Conservation (phyloP, 92 coral and sea anemone species). For the Heliopora coerulea region DNA sequence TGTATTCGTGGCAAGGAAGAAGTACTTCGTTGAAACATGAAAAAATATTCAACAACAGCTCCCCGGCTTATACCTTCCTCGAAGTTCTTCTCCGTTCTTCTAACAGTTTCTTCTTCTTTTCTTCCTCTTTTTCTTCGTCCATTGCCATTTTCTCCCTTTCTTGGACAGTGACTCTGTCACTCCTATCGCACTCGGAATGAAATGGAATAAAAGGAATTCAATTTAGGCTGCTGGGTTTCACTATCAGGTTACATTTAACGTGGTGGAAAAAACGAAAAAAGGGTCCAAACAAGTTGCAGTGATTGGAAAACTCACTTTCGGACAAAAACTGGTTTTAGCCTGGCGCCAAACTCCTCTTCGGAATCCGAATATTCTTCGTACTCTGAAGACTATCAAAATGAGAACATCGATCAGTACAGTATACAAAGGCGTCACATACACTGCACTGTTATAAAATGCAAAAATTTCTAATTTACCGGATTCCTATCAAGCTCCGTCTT, state of each 20-base stretch:
- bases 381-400: slow-evolving; percentile 78
- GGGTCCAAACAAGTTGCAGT: no score
- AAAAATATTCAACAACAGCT: no score
- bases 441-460: no score
- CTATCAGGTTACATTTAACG: no score
- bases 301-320: slow-evolving; percentile 69
- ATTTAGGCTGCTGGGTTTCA: no score
- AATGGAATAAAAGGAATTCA: background rate
- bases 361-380: slow-evolving; percentile 96
- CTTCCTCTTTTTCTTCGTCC: slow-evolving; percentile 43
- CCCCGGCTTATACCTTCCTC: slow-evolving; percentile 45
- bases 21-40: no score
- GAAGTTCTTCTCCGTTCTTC: slow-evolving; percentile 46
- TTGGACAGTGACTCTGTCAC: slow-evolving; percentile 47
- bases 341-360: slow-evolving; percentile 86
- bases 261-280: no score
- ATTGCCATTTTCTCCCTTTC: slow-evolving; percentile 42
- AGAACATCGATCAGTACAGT: background rate
- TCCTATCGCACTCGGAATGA: slow-evolving; percentile 2
- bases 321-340: slow-evolving; percentile 96
- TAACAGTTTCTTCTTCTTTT: slow-evolving; percentile 50
- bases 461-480: no score
- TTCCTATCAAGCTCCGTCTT: no score
- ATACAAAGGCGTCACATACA: no score
- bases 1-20: no score